phyloP scores from a whole-genome alignment of 1,140 invertebrate genomes.

The Marisa cornuarietis region DNA sequence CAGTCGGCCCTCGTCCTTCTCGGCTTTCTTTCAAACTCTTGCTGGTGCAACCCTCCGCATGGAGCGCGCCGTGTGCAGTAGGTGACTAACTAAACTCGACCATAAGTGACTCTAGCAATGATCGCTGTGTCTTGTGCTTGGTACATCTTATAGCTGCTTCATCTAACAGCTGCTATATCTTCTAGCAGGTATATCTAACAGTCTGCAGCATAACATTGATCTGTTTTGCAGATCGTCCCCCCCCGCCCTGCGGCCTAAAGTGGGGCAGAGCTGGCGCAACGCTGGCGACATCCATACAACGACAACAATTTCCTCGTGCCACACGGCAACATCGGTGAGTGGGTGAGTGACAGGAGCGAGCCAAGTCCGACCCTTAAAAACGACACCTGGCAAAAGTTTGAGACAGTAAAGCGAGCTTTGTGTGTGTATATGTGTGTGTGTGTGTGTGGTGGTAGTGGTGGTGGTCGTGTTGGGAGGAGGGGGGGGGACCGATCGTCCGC shows the following conservation, averaged over 20 bases:
- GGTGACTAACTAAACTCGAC: too few relatives aligned
- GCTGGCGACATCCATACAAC: not conserved
- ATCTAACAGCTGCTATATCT: too few relatives aligned
- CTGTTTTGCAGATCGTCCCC: not conserved
- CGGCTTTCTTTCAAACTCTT: too few relatives aligned
- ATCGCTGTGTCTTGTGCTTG: too few relatives aligned
- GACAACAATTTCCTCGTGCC: not conserved
- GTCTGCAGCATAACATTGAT: not conserved
- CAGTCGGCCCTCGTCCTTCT: too few relatives aligned
- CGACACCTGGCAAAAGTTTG: not conserved
- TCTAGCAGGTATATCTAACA: too few relatives aligned
- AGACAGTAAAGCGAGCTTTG: not conserved
- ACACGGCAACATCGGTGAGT: not conserved
- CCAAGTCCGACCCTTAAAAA: not conserved
- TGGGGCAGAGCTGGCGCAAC: not conserved
- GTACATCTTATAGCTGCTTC: too few relatives aligned
- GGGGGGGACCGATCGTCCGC: not conserved
- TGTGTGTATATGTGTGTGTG: constrained; percentile 2
- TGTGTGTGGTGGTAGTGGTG: not conserved
- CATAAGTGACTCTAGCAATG: too few relatives aligned
- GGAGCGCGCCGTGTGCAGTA: too few relatives aligned
- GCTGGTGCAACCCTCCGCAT: too few relatives aligned
- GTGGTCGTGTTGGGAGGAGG: too few relatives aligned
- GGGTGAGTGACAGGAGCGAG: not conserved
- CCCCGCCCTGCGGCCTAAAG: too few relatives aligned